These are phyloP conservation scores for Hippocampus guttulatus DNA, from an alignment of 2,113 vertebrate species.

Conservation along the genomic window DNA sequence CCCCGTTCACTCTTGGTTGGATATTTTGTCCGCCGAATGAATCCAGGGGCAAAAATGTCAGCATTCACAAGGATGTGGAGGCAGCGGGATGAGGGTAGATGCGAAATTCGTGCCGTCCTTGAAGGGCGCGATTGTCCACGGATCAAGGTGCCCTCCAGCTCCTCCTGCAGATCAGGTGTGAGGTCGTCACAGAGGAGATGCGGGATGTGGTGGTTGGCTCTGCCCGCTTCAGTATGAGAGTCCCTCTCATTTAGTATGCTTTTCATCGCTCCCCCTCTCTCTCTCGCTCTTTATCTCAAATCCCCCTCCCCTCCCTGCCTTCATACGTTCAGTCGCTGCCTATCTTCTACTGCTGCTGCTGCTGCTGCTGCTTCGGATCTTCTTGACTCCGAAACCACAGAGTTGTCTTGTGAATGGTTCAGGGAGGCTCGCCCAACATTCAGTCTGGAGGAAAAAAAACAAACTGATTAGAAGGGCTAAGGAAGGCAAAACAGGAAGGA, in stretches of 20 bases:
- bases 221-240: conserved; percentile 49
- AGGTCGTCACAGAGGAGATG: conserved; percentile 42
- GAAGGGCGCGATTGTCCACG: conserved; percentile 35
- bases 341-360: conserved; percentile 44
- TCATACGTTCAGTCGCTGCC: conserved; percentile 45
- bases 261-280: conserved; percentile 22
- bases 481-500: conserved; percentile 2
- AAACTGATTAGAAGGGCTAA: conserved; percentile 16
- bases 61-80: conserved; percentile 6
- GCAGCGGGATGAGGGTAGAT: neutral
- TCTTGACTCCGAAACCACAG: conserved; percentile 47
- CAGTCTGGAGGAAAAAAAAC: conserved; percentile 25
- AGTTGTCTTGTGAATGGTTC: conserved; percentile 36
- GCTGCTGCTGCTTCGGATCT: conserved; percentile 47
- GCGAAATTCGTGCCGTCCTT: conserved; percentile 26
- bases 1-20: conserved; percentile 42
- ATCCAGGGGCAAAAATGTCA: conserved; percentile 17
- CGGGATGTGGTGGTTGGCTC: conserved; percentile 51
- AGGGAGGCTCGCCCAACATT: conserved; percentile 59
- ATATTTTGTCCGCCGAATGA: conserved; percentile 24
- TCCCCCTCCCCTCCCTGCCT: conserved; percentile 32
- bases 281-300: conserved; percentile 45
- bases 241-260: conserved; percentile 38
- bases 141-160: conserved; percentile 45
- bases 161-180: conserved; percentile 29